phyloP scores from a whole-genome alignment of 2,113 vertebrate genomes.

The Caloenas nicobarica region DNA sequence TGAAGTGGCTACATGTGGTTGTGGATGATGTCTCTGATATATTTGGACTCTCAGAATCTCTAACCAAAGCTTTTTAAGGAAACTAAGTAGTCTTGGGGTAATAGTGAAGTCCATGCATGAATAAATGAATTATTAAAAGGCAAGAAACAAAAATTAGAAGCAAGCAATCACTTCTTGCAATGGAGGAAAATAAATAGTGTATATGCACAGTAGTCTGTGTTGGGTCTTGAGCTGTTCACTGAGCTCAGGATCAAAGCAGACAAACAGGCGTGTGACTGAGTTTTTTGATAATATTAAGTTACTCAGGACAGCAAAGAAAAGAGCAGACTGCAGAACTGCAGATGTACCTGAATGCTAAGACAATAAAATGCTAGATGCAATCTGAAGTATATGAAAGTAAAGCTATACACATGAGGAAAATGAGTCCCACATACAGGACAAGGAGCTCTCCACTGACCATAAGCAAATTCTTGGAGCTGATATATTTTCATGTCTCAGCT shows the following conservation, averaged over 20 bases:
- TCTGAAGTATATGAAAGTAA: not conserved
- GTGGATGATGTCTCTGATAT: not conserved
- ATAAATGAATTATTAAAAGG: not conserved
- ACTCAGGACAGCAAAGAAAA: not conserved
- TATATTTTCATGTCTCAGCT: not conserved
- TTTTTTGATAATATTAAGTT: not conserved
- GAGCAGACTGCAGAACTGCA: not conserved
- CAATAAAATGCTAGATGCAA: not conserved
- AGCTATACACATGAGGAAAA: not conserved
- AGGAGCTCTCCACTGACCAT: not conserved
- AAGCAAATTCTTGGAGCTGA: not conserved
- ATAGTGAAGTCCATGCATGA: not conserved
- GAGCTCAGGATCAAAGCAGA: not conserved
- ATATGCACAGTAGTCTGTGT: too few relatives aligned
- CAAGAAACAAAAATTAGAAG: not conserved
- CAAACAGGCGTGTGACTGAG: not conserved
- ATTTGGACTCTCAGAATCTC: not conserved
- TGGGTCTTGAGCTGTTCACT: not conserved
- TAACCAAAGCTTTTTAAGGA: not conserved
- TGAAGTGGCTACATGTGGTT: not conserved
- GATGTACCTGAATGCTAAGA: not conserved
- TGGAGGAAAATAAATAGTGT: not conserved
- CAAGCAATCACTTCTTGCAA: not conserved
- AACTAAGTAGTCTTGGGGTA: not conserved
- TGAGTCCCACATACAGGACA: not conserved